These are phyloP conservation scores for Calyptomena viridis DNA, from an alignment of 2,113 vertebrate species.

Conservation along the genomic window DNA sequence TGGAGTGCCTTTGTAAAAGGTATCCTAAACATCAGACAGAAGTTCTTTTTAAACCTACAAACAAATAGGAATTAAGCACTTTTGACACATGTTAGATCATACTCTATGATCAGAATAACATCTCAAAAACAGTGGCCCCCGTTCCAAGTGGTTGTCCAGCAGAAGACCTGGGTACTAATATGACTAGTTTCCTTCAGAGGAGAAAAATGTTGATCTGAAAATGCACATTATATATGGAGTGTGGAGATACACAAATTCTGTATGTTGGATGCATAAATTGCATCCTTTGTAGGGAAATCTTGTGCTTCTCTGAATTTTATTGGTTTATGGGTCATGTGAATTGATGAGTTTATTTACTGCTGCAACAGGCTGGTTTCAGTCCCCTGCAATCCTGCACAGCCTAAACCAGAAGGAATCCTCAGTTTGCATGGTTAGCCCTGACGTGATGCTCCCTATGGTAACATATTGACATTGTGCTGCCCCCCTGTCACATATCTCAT, in stretches of 20 bases:
- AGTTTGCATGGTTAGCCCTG: not conserved
- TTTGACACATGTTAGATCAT: not conserved
- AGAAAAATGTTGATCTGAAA: not conserved
- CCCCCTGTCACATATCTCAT: not conserved
- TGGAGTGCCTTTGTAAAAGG: not conserved
- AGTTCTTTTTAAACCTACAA: not conserved
- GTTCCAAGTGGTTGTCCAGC: not conserved
- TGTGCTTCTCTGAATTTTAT: not conserved
- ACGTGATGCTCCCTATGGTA: not conserved
- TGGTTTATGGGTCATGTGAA: not conserved
- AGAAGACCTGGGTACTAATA: not conserved
- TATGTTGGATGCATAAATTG: not conserved
- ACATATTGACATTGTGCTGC: not conserved
- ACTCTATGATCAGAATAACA: not conserved
- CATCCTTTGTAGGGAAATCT: not conserved
- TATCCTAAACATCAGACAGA: not conserved
- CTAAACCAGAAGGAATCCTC: not conserved
- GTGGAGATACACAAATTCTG: not conserved
- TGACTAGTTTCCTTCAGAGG: not conserved
- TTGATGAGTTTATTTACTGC: not conserved
- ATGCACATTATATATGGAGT: not conserved
- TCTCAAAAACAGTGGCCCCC: not conserved
- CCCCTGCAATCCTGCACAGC: not conserved
- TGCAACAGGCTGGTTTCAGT: not conserved
- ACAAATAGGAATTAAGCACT: not conserved